Evolutionary conservation across 2,113 vertebrate species (phyloP).

Genomic region (Mus spicilegus): DNA sequence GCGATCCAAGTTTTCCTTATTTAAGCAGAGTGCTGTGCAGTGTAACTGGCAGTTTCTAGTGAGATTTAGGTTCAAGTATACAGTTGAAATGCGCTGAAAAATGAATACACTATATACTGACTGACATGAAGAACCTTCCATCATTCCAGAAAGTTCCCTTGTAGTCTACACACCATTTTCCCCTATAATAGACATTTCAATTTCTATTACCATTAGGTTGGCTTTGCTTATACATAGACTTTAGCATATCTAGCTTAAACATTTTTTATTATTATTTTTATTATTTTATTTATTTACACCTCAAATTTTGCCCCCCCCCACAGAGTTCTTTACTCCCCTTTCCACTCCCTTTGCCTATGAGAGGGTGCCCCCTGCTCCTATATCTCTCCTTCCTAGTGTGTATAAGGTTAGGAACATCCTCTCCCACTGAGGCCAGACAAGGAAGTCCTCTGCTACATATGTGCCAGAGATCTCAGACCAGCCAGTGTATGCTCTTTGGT

Average conservation of each 20-base stretch:
- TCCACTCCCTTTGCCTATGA: too few species aligned
- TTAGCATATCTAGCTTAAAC: background rate
- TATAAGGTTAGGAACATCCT: too few species aligned
- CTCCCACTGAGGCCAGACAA: too few species aligned
- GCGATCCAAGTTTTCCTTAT: background rate
- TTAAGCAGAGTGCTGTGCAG: background rate
- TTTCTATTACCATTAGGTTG: background rate
- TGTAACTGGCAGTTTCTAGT: background rate
- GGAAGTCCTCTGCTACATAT: too few species aligned
- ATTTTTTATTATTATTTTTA: background rate
- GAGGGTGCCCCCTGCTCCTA: too few species aligned
- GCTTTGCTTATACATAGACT: constrained; percentile 2
- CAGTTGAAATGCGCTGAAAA: constrained; percentile 5
- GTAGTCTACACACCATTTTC: background rate
- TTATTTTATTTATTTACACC: too few species aligned
- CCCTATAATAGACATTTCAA: background rate
- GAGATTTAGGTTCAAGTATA: background rate
- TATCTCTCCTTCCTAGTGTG: too few species aligned
- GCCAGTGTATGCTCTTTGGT: too few species aligned
- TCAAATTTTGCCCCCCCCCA: too few species aligned
- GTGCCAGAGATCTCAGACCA: too few species aligned
- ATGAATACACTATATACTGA: background rate
- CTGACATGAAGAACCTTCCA: constrained; percentile 29
- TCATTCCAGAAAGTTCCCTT: constrained; percentile 29
- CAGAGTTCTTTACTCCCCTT: too few species aligned